Evolutionary conservation across 92 coral and sea anemone genomes (phyloP), one percentile per base, ranked within the genome.

Genomic region (Siderastrea siderea): DNA sequence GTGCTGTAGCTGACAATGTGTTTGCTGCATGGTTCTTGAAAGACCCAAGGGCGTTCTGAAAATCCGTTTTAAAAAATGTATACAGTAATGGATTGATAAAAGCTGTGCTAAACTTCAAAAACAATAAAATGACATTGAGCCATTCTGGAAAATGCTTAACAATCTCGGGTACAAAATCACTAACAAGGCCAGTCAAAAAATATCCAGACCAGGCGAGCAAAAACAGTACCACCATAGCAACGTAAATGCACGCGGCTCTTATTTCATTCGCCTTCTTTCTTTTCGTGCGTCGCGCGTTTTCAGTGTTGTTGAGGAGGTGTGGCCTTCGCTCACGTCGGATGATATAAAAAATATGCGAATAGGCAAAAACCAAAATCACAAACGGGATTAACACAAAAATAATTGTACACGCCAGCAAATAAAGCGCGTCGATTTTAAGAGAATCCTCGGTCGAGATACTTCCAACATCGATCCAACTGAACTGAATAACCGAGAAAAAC

Each of bases 131-230:
- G 15, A 26, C 46, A 26, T 81, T 60, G 5, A 78, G 80, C 88
- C 90, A 85, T 45, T 67, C 44, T 2, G 88, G 88, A 16, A 81
- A 59, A 47, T 51, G 53, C 48, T 64, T 50, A 19, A 65, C 64
- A 6, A 15, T 63, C 15, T 61, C 78, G 4, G 50, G 50, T 12
- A 45, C 45, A 48, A 86, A 16, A 45, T 93, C 95, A 55, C 74
- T 60, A 4, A 86, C 7, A 45, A 78, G 65, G 14, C 93, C 71
- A 9, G 79, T 5, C 13, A 82, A 38, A 71, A 93, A 89, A 44
- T 93, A 93, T 57, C 93, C 91, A 15, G 86, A 77, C 95, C 95
- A 93, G 0, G 89, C 90, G 47, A 93, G 44, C 3, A 88, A 84
- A 47, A 93, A 93, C 53, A 87, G 79, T 1, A 90, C 68, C 15